Evolutionary conservation across 2,113 vertebrate species (phyloP).

Genomic region (Petroica traversi): DNA sequence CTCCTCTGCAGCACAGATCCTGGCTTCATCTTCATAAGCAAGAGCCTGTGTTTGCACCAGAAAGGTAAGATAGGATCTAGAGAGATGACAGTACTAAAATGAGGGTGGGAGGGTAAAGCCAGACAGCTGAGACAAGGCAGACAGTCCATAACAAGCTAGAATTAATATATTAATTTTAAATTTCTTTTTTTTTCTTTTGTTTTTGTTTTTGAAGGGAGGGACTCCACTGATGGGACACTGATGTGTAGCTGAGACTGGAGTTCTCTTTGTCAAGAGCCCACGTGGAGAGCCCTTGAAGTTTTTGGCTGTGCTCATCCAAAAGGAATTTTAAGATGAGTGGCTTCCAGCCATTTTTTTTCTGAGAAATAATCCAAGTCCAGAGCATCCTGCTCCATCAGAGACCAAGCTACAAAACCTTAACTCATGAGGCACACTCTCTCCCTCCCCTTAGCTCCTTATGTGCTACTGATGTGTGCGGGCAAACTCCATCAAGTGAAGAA

Average conservation of each 20-base stretch:
- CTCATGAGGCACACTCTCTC: not conserved
- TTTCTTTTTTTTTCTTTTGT: no score
- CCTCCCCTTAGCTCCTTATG: not conserved
- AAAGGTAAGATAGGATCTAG: conserved; percentile 28
- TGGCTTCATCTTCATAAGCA: not conserved
- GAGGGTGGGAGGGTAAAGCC: not conserved
- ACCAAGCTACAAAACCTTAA: not conserved
- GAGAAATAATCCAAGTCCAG: not conserved
- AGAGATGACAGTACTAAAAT: not conserved
- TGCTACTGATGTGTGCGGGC: not conserved
- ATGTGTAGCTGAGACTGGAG: not conserved
- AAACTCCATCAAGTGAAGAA: not conserved
- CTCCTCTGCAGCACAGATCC: not conserved
- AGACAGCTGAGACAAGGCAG: conserved; percentile 24
- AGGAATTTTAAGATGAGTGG: not conserved
- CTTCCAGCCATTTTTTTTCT: not conserved
- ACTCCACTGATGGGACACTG: not conserved
- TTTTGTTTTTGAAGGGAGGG: not conserved
- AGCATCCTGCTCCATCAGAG: not conserved
- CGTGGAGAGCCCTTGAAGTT: not conserved
- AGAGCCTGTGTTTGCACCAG: not conserved
- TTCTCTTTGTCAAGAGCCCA: not conserved
- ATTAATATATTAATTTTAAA: not conserved
- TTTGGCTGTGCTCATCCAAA: not conserved
- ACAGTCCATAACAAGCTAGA: not conserved